Evolutionary conservation across 2,888 invertebrate genomes (phyloP).

Genomic region (Pyralis farinalis): DNA sequence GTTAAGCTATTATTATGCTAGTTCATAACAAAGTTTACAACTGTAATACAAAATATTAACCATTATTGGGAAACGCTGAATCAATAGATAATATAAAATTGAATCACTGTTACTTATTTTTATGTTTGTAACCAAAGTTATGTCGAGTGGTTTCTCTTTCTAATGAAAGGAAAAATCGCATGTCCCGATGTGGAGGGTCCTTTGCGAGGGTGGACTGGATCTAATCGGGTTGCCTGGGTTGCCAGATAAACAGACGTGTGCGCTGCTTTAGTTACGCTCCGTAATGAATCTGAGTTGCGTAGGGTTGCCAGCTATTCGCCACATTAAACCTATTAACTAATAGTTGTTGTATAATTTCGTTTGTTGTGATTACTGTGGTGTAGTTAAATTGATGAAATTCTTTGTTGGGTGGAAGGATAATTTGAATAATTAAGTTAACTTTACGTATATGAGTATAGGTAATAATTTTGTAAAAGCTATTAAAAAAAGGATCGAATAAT

Average conservation of each 20-base stretch:
- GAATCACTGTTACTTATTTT: background rate
- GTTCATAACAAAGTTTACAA: too few species aligned
- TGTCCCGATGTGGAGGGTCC: constrained; percentile 26
- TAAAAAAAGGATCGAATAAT: too few species aligned
- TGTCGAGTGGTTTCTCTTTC: constrained; percentile 29
- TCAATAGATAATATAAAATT: constrained; percentile 11
- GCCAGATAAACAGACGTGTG: constrained; percentile 59
- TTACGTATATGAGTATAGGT: too few species aligned
- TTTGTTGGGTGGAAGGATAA: background rate
- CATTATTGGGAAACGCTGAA: too few species aligned
- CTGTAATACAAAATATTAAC: too few species aligned
- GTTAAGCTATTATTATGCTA: too few species aligned
- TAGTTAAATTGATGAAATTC: constrained; percentile 8
- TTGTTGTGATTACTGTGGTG: constrained; percentile 6
- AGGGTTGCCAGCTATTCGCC: constrained; percentile 45
- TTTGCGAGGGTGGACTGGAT: constrained; percentile 55
- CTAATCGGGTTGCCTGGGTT: constrained; percentile 56
- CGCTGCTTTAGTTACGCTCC: constrained; percentile 59
- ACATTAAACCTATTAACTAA: constrained; percentile 39
- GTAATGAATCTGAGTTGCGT: constrained; percentile 63
- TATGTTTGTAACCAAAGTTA: constrained; percentile 19
- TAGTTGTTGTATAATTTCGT: constrained; percentile 27
- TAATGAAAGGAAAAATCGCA: constrained; percentile 17
- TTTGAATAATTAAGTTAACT: background rate
- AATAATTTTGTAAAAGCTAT: too few species aligned